phyloP scores from a whole-genome alignment of 2,888 invertebrate genomes.

The Ditula angustiorana region DNA sequence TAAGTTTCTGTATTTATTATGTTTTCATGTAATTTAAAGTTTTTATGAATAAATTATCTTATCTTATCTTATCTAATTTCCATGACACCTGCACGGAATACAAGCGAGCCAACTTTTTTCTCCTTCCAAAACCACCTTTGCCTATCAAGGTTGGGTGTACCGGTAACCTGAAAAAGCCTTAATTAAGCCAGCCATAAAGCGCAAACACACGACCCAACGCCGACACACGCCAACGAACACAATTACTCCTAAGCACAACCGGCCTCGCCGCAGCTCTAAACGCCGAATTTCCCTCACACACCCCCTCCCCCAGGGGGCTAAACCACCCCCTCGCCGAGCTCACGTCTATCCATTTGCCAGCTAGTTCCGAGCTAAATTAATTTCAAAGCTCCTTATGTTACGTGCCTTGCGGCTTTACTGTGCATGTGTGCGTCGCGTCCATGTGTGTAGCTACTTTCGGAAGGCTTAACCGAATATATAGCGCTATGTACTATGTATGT shows the following conservation, averaged over 20 bases:
- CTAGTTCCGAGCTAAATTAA: constrained; percentile 86
- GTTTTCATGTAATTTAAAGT: no score
- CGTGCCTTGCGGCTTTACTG: constrained; percentile 84
- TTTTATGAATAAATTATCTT: no score
- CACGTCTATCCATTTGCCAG: constrained; percentile 86
- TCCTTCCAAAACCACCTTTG: background rate
- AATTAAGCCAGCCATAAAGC: constrained; percentile 54
- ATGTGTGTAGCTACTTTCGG: constrained; percentile 72
- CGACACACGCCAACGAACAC: constrained; percentile 55
- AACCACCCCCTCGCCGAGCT: constrained; percentile 64
- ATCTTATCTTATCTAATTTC: no score
- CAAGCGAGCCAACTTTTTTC: background rate
- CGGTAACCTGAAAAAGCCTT: constrained; percentile 15
- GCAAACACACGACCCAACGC: constrained; percentile 48
- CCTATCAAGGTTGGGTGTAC: no score
- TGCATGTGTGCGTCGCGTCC: constrained; percentile 67
- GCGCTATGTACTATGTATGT: constrained; percentile 45
- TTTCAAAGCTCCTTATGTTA: constrained; percentile 86
- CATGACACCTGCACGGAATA: no score
- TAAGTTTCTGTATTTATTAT: no score
- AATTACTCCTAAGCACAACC: constrained; percentile 76
- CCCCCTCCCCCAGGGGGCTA: constrained; percentile 48
- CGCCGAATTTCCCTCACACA: constrained; percentile 79
- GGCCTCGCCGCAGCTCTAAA: constrained; percentile 81
- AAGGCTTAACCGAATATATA: constrained; percentile 80